A percentile compares a stretch with the other conserved stretches of the same genome.
Conservation (phyloP, 2,113 vertebrate genomes). For the Pygoscelis adeliae region DNA sequence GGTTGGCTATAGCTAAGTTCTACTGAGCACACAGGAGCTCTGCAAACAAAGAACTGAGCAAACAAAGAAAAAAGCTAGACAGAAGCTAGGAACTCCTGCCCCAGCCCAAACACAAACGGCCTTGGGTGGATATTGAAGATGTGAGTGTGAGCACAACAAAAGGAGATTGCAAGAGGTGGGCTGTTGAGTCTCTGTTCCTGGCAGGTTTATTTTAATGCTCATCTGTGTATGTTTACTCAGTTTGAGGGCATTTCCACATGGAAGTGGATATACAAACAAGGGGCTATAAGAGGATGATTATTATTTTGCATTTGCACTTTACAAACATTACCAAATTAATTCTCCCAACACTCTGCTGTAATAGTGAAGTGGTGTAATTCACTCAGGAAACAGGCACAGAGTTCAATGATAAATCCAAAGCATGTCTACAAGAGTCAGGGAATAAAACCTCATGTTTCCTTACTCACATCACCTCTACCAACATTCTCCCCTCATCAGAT, state of each 20-base stretch:
- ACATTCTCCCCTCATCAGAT: not conserved
- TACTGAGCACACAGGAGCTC: not conserved
- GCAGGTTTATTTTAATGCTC: not conserved
- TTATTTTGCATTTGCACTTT: not conserved
- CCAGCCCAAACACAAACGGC: not conserved
- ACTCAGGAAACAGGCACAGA: not conserved
- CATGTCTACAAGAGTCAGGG: not conserved
- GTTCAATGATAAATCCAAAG: not conserved
- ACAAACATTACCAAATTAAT: not conserved
- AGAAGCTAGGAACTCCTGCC: not conserved
- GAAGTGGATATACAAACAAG: not conserved
- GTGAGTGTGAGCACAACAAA: not conserved
- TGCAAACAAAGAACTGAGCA: slow-evolving; percentile 40
- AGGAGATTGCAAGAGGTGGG: not conserved
- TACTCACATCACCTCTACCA: not conserved
- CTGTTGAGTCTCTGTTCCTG: not conserved
- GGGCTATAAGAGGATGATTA: not conserved
- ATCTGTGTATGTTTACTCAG: not conserved
- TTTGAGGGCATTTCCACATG: not conserved
- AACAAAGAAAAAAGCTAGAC: not conserved
- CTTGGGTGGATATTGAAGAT: not conserved
- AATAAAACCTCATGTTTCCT: not conserved
- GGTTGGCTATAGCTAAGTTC: slow-evolving; percentile 31
- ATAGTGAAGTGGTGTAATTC: not conserved
- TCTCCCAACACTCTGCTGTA: not conserved